Evolutionary conservation across 1,140 invertebrate genomes (phyloP), one percentile per base, ranked within the genome.

Genomic region (Caenorhabditis latens): DNA sequence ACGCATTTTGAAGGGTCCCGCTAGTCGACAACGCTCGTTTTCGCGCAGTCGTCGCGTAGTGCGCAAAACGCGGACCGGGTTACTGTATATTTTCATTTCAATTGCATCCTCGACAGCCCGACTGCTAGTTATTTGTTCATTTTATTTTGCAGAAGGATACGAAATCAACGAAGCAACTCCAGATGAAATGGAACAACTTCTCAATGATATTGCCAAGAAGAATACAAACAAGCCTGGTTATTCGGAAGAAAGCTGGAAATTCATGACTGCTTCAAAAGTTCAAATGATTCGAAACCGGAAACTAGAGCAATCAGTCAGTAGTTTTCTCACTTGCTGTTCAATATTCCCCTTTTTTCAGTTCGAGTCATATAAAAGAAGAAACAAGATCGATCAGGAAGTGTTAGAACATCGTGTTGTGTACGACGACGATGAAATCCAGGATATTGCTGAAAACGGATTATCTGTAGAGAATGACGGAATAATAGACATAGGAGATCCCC

Each of bases 331-430:
- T 46, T 46, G 46, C 1, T 46, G 3, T 46, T 7, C 4, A 16
- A n/a, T n/a, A n/a, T n/a, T n/a, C n/a, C n/a, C n/a, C n/a, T n/a
- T 11, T 50, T 79, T 79, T 79, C 71, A 79, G 71, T 79, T 50
- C 7, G 19, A 79, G 24, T 11, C 5, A n/a, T 79, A 79, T 11
- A 79, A 24, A 42, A 2, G 19, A 13, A 43, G 16, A n/a, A 42
- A 50, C 11, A 79, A 24, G 0, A 13, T 19, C 16, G 43, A n/a
- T 3, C 1, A 50, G 19, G 71, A 79, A 24, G 19, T 13, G 9
- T 11, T 79, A n/a, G 46, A 13, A 11, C 53, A 50, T 16, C 71
- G 71, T 21, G 21, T 79, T 7, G 46, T 79, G 4, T 79, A 50
- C 21, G 46, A 79, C 13, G 21, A 24, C 11, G 46, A 79, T 3